These are phyloP conservation scores for Chaetophractus vellerosus DNA, from an alignment of 2,797 vertebrate genomes.

Conservation along the genomic window DNA sequence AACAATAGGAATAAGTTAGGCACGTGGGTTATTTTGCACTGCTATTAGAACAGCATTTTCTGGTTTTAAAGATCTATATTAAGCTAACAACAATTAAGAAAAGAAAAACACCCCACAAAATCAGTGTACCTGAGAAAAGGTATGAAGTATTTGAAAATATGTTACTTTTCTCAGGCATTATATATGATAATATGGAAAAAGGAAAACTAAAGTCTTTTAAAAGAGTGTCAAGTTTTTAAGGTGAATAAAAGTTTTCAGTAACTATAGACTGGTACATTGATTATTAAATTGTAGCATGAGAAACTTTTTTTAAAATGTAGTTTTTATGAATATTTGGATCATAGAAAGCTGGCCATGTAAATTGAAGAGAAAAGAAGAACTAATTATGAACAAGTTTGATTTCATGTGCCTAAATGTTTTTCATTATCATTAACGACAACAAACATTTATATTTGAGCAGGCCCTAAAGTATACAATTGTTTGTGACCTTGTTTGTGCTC, in stretches of 20 bases:
- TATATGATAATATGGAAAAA: neutral
- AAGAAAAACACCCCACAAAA: neutral
- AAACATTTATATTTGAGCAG: conserved; percentile 39
- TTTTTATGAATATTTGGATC: conserved; percentile 32
- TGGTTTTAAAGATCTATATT: neutral
- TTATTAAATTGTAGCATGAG: neutral
- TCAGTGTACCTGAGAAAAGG: neutral
- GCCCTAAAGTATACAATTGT: neutral
- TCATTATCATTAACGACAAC: neutral
- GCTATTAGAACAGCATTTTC: neutral
- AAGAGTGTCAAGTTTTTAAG: neutral
- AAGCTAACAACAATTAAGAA: neutral
- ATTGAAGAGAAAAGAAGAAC: neutral
- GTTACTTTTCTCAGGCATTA: conserved; percentile 11
- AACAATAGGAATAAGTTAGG: neutral
- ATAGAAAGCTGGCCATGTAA: conserved; percentile 2
- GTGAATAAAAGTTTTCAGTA: conserved; percentile 41
- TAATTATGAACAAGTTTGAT: conserved; percentile 28
- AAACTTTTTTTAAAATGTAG: neutral
- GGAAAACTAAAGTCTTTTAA: neutral
- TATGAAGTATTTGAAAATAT: neutral
- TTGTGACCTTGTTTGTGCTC: neutral
- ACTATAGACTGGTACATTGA: neutral
- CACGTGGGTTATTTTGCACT: neutral
- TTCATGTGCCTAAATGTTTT: neutral